Base-by-base conservation (phyloP, 2,888 invertebrate species). In the Theretra japonica region DNA sequence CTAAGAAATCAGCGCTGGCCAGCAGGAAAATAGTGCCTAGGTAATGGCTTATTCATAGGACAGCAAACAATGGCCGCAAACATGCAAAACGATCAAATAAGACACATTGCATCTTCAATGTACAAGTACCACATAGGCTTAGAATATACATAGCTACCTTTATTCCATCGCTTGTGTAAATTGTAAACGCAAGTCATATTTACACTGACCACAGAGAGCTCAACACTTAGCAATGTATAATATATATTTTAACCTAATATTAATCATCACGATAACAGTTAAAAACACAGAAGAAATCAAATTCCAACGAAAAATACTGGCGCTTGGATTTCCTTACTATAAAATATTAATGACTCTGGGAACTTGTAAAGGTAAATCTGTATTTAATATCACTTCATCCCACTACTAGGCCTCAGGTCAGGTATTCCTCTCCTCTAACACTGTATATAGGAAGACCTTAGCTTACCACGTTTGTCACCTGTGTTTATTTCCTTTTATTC, bases 301-400 rank as follows among this genome's bases (percentile, higher is more conserved):
- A 75, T 83, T 83, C 79, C 73, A 74, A 23, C 82, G 90, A 74
- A 80, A 72, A 2, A 86, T 93, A 33, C 69, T 81, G 73, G 88
- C 87, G 11, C 81, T 86, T 48, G 88, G 88, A 25, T 77, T 80
- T 69, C 87, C 89, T 2, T 91, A 87, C 75, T 92, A 91, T 75
- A 88, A 89, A 76, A 86, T 93, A 50, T 72, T 87, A 23, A 82
- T 93, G 84, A 74, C 77, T 50, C 75, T 92, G 70, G 93, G 93
- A 68, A 69, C 69, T 17, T 93, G 93, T 75, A 86, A 85, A 86
- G 88, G 93, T 93, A 84, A 23, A 2, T 53, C 6, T 3, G 2
- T 50, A 50, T 33, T 33, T 33, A 7, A 33, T 33, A 33, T 33
- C 0, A 33, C 33, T 33, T 33, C 33, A 33, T 33, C 33, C 33